phyloP scores from a whole-genome alignment of 2,797 vertebrate species.

The Argyrosomus regius region DNA sequence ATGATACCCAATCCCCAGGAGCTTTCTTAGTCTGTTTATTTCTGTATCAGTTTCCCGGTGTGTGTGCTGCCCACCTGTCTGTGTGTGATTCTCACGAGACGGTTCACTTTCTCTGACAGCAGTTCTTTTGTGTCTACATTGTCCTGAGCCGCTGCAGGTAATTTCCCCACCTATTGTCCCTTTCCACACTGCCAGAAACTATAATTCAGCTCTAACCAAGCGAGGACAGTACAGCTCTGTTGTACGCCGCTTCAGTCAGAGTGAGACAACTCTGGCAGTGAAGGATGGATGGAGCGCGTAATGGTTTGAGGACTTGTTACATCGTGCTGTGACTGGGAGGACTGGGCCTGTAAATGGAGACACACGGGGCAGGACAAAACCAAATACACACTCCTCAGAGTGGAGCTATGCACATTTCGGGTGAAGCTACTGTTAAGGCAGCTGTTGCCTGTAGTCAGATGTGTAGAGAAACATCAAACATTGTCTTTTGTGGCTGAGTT shows the following conservation, averaged over 20 bases:
- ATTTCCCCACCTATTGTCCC: slow-evolving; percentile 63
- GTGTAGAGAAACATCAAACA: slow-evolving; percentile 19
- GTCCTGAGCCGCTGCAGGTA: slow-evolving; percentile 60
- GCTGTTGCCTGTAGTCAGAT: slow-evolving; percentile 15
- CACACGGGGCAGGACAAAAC: neutral
- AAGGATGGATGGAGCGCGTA: slow-evolving; percentile 31
- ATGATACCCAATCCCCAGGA: slow-evolving; percentile 2
- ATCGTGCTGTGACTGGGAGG: slow-evolving; percentile 26
- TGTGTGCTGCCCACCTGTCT: neutral
- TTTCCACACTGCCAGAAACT: slow-evolving; percentile 43
- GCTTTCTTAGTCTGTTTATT: neutral
- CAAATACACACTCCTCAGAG: slow-evolving; percentile 5
- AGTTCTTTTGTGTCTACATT: slow-evolving; percentile 59
- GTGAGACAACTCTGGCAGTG: slow-evolving; percentile 39
- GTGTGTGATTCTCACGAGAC: slow-evolving; percentile 9
- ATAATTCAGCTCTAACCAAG: slow-evolving; percentile 67
- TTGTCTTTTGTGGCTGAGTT: slow-evolving; percentile 47
- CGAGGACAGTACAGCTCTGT: slow-evolving; percentile 45
- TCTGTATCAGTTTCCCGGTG: slow-evolving; percentile 13
- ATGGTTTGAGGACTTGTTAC: slow-evolving; percentile 45
- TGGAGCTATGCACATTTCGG: neutral
- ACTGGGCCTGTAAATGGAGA: slow-evolving; percentile 33
- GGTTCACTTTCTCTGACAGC: slow-evolving; percentile 50
- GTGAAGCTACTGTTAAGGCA: neutral
- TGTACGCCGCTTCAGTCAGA: neutral